These are phyloP conservation scores for Siphamia tubifer DNA, from an alignment of 2,113 vertebrate genomes.

Conservation along the genomic window DNA sequence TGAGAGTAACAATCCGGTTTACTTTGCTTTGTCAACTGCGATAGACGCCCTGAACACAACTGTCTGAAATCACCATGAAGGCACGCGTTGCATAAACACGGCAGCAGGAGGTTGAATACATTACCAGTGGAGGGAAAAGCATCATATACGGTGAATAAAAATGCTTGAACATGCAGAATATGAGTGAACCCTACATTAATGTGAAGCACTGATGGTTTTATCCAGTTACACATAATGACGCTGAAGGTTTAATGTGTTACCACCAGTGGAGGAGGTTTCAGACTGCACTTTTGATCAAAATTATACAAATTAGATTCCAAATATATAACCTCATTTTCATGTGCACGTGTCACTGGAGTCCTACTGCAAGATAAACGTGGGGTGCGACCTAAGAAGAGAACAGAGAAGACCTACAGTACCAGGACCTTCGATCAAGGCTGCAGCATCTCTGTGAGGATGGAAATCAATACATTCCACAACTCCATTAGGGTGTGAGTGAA, in stretches of 20 bases:
- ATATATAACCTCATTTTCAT: too few species aligned
- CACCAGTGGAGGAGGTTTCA: too few species aligned
- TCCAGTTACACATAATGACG: background rate
- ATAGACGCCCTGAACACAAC: slow-evolving; percentile 22
- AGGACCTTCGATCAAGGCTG: too few species aligned
- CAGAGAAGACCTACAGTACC: too few species aligned
- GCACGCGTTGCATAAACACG: slow-evolving; percentile 30
- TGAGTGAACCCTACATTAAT: background rate
- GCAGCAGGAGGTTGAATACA: slow-evolving; percentile 30
- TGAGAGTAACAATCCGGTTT: slow-evolving; percentile 55
- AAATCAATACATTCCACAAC: too few species aligned
- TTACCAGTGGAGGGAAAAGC: background rate
- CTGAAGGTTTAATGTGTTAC: background rate
- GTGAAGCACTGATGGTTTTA: slow-evolving; percentile 8
- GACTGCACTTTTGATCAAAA: too few species aligned
- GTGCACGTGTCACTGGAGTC: too few species aligned
- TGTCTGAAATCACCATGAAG: slow-evolving; percentile 37
- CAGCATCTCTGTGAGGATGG: too few species aligned
- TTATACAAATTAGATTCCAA: too few species aligned
- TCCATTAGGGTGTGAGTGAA: too few species aligned
- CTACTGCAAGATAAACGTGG: too few species aligned
- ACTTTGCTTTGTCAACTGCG: slow-evolving; percentile 57
- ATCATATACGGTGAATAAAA: slow-evolving; percentile 17
- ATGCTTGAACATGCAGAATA: background rate
- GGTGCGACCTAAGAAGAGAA: too few species aligned